Conservation (phyloP, 2,888 invertebrate genomes). For the Caenorhabditis sp. region DNA sequence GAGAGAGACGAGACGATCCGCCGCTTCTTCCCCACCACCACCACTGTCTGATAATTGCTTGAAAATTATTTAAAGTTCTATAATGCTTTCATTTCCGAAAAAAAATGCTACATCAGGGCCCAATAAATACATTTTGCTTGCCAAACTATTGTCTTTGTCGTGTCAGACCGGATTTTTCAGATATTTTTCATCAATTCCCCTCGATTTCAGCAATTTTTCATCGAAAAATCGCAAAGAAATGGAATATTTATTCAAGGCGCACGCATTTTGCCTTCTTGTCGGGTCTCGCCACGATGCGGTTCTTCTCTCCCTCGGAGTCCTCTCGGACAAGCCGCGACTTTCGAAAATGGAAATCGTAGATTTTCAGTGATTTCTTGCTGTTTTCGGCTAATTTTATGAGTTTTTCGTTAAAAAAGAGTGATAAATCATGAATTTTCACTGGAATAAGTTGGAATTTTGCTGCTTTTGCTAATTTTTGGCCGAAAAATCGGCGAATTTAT, state of each 20-base stretch:
- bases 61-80: neutral
- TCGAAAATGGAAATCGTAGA: slow-evolving; percentile 28
- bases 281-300: slow-evolving; percentile 30
- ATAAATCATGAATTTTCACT: too few relatives aligned
- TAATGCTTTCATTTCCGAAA: neutral
- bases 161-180: too few relatives aligned
- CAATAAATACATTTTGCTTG: slow-evolving; percentile 23
- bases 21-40: slow-evolving; percentile 62
- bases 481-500: neutral
- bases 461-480: neutral
- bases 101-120: neutral
- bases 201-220: neutral
- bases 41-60: slow-evolving; percentile 45
- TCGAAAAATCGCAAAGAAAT: neutral
- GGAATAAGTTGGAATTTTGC: too few relatives aligned
- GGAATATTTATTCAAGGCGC: slow-evolving; percentile 35
- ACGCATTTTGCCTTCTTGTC: slow-evolving; percentile 17
- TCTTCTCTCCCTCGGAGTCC: slow-evolving; percentile 12
- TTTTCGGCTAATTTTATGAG: too few relatives aligned
- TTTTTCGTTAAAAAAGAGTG: too few relatives aligned
- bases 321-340: slow-evolving; percentile 58
- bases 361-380: neutral
- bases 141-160: too few relatives aligned
- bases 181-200: too few relatives aligned
- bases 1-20: slow-evolving; percentile 66